Evolutionary conservation across 2,113 vertebrate genomes (phyloP).

Genomic region (Rhea americana): DNA sequence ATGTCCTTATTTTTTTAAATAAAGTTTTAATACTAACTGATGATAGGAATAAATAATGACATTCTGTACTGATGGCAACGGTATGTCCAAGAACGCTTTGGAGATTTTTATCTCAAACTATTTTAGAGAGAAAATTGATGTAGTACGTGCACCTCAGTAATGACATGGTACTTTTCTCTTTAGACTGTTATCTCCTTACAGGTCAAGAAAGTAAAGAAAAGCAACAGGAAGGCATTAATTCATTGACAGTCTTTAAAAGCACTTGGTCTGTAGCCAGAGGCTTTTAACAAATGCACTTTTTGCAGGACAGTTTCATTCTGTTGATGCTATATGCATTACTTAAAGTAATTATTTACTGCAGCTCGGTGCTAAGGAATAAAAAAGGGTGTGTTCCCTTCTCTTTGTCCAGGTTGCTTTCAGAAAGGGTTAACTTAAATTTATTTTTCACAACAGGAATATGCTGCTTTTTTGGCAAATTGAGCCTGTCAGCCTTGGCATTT

Average conservation of each 20-base stretch:
- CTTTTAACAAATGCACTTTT: slow-evolving; percentile 52
- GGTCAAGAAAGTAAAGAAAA: slow-evolving; percentile 32
- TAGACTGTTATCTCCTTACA: background rate
- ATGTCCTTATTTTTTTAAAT: background rate
- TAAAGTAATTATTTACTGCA: background rate
- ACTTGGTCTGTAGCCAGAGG: slow-evolving; percentile 43
- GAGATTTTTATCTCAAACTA: background rate
- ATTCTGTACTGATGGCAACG: no score
- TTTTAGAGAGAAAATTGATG: background rate
- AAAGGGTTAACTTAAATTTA: background rate
- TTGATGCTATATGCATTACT: slow-evolving; percentile 13
- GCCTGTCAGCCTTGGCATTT: slow-evolving; percentile 18
- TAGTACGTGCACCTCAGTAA: slow-evolving; percentile 23
- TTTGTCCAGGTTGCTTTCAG: background rate
- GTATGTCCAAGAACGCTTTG: background rate
- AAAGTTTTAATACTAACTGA: background rate
- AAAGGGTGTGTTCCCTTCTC: background rate
- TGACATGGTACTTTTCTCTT: background rate
- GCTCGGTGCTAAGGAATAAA: background rate
- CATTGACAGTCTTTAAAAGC: slow-evolving; percentile 8
- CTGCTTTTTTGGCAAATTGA: slow-evolving; percentile 25
- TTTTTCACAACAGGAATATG: slow-evolving; percentile 1
- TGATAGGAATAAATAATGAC: background rate
- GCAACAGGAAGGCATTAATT: slow-evolving; percentile 34
- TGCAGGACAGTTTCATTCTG: slow-evolving; percentile 18